Conservation (phyloP, 2,797 vertebrate genomes). For the Micropoecilia bifurca region DNA sequence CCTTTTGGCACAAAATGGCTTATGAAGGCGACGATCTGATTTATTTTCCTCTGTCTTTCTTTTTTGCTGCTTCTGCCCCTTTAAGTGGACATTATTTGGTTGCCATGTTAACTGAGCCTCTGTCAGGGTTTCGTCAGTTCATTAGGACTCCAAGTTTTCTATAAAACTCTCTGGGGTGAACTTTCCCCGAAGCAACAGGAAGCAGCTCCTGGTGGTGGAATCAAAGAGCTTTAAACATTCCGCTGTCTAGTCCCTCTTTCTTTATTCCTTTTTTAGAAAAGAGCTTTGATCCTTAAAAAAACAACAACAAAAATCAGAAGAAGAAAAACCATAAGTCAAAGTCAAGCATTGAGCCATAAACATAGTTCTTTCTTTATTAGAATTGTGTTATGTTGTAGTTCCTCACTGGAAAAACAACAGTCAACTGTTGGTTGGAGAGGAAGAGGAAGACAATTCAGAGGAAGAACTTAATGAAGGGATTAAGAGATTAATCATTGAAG, state of each 20-base stretch:
- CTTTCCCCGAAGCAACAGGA: constrained; percentile 54
- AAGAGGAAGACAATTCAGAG: not conserved
- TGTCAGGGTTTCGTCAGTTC: constrained; percentile 33
- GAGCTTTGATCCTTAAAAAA: not conserved
- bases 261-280: not conserved
- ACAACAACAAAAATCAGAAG: not conserved
- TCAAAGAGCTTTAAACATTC: not conserved
- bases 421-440: not conserved
- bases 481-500: not conserved
- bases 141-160: constrained; percentile 61
- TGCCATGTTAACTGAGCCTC: constrained; percentile 22
- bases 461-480: not conserved
- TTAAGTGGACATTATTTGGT: constrained; percentile 5
- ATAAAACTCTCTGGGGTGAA: constrained; percentile 61
- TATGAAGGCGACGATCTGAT: not conserved
- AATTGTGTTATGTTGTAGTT: not conserved
- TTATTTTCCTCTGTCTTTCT: not conserved
- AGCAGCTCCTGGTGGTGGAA: constrained; percentile 20
- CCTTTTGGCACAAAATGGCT: too few species aligned
- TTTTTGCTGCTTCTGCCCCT: not conserved
- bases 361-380: not conserved
- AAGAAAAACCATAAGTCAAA: not conserved
- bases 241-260: not conserved
- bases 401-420: not conserved
- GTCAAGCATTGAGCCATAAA: not conserved